Evolutionary conservation across 2,888 invertebrate species (phyloP).

Genomic region (Andrena dorsata): DNA sequence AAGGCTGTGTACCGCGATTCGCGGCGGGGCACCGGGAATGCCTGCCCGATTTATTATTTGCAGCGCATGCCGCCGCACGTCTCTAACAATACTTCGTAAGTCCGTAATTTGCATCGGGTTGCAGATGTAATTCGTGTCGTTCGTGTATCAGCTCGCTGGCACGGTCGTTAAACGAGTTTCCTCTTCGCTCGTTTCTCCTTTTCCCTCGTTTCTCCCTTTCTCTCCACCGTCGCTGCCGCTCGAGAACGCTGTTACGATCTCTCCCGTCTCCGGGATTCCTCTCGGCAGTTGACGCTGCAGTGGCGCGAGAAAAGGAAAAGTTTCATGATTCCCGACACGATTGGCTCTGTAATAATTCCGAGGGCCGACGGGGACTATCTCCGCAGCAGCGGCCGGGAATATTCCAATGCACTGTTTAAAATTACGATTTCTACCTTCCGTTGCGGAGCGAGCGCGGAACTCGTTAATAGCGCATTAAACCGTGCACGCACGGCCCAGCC

Average conservation of each 20-base stretch:
- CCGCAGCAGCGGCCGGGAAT: slow-evolving; percentile 5
- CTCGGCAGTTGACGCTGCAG: slow-evolving; percentile 61
- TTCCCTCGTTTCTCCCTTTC: background rate
- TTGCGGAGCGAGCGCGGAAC: background rate
- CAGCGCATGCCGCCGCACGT: slow-evolving; percentile 65
- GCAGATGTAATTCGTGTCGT: slow-evolving; percentile 74
- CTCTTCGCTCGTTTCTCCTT: slow-evolving; percentile 49
- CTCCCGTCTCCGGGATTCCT: slow-evolving; percentile 39
- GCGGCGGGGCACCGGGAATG: background rate
- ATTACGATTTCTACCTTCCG: slow-evolving; percentile 18
- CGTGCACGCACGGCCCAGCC: background rate
- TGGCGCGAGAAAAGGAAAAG: slow-evolving; percentile 64
- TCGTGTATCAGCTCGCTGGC: slow-evolving; percentile 67
- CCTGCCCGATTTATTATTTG: slow-evolving; percentile 69
- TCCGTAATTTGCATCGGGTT: slow-evolving; percentile 74
- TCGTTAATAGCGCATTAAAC: slow-evolving; percentile 3
- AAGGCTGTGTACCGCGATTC: background rate
- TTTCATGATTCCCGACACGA: slow-evolving; percentile 70
- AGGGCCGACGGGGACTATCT: slow-evolving; percentile 8
- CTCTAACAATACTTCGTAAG: slow-evolving; percentile 74
- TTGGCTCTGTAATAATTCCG: slow-evolving; percentile 61
- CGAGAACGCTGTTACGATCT: slow-evolving; percentile 45
- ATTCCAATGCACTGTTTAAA: background rate
- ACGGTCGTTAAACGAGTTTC: slow-evolving; percentile 73
- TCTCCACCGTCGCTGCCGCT: slow-evolving; percentile 10